phyloP scores from a whole-genome alignment of 2,888 invertebrate genomes.

The Melieria picta region DNA sequence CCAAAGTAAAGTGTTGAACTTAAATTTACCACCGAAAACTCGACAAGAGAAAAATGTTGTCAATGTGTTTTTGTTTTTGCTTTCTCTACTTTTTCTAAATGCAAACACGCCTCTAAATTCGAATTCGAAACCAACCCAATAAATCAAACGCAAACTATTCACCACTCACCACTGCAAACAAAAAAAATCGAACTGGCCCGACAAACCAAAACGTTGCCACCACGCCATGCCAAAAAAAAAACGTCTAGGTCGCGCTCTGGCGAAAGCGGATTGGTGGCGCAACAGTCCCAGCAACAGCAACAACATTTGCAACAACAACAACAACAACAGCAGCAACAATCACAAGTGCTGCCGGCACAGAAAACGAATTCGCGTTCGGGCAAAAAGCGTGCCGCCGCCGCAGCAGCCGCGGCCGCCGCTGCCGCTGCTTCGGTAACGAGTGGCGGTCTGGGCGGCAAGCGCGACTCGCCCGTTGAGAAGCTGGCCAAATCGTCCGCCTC shows the following conservation, averaged over 20 bases:
- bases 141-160: background rate
- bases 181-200: slow-evolving; percentile 7
- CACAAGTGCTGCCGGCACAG: slow-evolving; percentile 46
- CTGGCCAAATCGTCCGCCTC: slow-evolving; percentile 45
- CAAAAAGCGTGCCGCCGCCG: slow-evolving; percentile 62
- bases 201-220: slow-evolving; percentile 22
- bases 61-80: slow-evolving; percentile 16
- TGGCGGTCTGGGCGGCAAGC: slow-evolving; percentile 36
- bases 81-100: slow-evolving; percentile 27
- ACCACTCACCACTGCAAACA: slow-evolving; percentile 22
- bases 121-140: background rate
- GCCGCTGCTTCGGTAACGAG: slow-evolving; percentile 42
- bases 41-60: slow-evolving; percentile 12
- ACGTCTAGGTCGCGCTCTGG: slow-evolving; percentile 57
- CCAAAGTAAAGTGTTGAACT: background rate
- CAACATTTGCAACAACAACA: slow-evolving; percentile 42
- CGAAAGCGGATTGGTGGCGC: slow-evolving; percentile 52
- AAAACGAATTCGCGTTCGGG: slow-evolving; percentile 59
- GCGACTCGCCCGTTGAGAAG: slow-evolving; percentile 48
- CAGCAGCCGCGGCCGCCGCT: slow-evolving; percentile 44
- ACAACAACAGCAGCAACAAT: slow-evolving; percentile 45
- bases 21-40: background rate
- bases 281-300: slow-evolving; percentile 41
- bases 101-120: slow-evolving; percentile 4
- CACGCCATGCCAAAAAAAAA: background rate